phyloP scores from a whole-genome alignment of 2,888 invertebrate genomes.

The Eupelmus urozonus region DNA sequence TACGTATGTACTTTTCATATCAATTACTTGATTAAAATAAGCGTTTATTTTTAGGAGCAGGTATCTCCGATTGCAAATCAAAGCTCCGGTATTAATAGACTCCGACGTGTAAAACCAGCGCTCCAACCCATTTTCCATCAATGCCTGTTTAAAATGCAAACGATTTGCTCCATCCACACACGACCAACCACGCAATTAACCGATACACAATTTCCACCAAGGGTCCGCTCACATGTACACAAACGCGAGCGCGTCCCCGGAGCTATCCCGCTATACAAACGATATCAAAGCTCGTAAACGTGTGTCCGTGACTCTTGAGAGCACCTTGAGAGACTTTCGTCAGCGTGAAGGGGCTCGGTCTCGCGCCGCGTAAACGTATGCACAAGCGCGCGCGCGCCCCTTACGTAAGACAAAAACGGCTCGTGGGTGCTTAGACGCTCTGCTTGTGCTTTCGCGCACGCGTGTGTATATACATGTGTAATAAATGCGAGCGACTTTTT shows the following conservation, averaged over 20 bases:
- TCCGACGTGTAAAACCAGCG: too few relatives aligned
- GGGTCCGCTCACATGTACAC: too few relatives aligned
- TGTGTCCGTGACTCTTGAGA: constrained; percentile 33
- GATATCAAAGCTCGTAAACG: constrained; percentile 24
- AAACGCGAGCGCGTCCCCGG: too few relatives aligned
- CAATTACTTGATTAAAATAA: too few relatives aligned
- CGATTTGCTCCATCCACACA: too few relatives aligned
- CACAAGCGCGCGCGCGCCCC: neutral
- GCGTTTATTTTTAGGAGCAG: neutral
- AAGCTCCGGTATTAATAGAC: too few relatives aligned
- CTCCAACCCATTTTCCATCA: neutral
- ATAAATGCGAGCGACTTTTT: neutral
- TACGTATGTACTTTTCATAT: too few relatives aligned
- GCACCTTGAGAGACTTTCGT: constrained; percentile 68
- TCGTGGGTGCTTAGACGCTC: neutral
- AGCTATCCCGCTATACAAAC: neutral
- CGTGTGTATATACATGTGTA: neutral
- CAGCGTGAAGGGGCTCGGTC: constrained; percentile 54
- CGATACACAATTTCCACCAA: too few relatives aligned
- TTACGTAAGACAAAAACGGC: constrained; percentile 55
- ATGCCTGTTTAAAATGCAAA: too few relatives aligned
- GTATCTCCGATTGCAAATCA: too few relatives aligned
- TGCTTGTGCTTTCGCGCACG: neutral
- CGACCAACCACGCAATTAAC: too few relatives aligned
- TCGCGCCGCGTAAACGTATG: neutral